Base-by-base conservation (phyloP, 2,888 invertebrate genomes). In the Drosophila diplacantha region DNA sequence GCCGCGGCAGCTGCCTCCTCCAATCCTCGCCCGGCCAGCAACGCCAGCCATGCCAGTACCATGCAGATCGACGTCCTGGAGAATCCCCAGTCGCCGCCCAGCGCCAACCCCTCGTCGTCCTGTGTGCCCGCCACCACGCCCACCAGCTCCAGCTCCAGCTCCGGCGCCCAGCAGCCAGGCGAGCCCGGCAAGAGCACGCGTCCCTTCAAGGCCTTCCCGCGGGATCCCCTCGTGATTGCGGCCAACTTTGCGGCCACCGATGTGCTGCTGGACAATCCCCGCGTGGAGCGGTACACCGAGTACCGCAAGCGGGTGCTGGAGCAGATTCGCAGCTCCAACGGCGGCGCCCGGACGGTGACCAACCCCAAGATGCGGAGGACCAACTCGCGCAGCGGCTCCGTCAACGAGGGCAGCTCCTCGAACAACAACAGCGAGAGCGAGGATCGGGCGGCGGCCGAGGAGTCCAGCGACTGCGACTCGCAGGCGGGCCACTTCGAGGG, bases 291-390 rank as follows among this genome's bases (percentile, higher is more conserved):
- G 5, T 96, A 93, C 77, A 90, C 91, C 4, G 92, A 92, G 34
- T 96, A 94, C 74, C 91, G 95, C 38, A 90, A 92, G 53, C 91
- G 91, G 9, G 85, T 86, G 82, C 81, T 95, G 16, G 90, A 92
- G 22, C 92, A 92, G 41, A 92, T 94, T 68, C 91, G 91, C 31
- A 90, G 89, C 71, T 90, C 91, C 14, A 93, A 92, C 67, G 92
- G 90, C 44, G 92, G 91, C 0, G 86, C 89, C 5, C 83, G 90
- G 18, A 87, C 90, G 1, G 89, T 90, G 2, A 89, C 92, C 24
- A 94, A 94, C 74, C 92, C 93, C 0, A 92, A 93, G 76, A 94
- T 94, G 94, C 89, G 93, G n/a, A 88, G 93, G 61, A 90, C 89
- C 0, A 87, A 86, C 54, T 84, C 82, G 5, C 66, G 81, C 18